Evolutionary conservation across 2,113 vertebrate species (phyloP), one percentile per base, ranked within the genome.

Genomic region (Chaenogobius annularis): DNA sequence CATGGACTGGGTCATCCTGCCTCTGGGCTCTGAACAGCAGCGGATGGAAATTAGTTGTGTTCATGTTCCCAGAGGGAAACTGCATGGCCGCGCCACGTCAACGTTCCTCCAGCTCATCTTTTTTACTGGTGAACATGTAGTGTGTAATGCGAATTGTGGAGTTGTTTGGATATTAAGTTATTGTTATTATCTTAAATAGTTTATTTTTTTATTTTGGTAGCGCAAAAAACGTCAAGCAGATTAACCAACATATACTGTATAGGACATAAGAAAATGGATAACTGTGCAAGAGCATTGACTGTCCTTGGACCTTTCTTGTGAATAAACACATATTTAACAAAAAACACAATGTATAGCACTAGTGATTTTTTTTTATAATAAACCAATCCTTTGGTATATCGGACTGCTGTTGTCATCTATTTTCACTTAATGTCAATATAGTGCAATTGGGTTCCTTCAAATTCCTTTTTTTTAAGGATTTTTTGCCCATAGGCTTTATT

Each of bases 1-100:
- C 50, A 54, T 54, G 40, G 75, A 78, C 82, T 83, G 61, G 71
- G 77, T 68, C 66, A 68, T 73, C 79, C 81, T 23, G 37, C 52
- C 75, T 75, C 66, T 13, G 47, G 72, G 37, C 54, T 69, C 50
- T 54, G 59, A 66, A 64, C 59, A 75, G 46, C 56, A 67, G 67
- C 54, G 58, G 68, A 77, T 67, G 77, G 67, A 69, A 10, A 12
- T 8, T 74, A 46, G 47, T 73, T 35, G 26, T 70, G 66, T 48
- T 44, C 62, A 35, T 56, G 61, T 55, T 59, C 22, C 70, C 76
- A 14, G 64, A 66, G 69, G 77, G 56, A 37, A 75, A 72, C 19
- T 3, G 71, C 48, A 67, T 23, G 44, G 20, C 14, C 26, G 23
- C 37, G 26, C 12, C 58, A 26, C 70, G 54, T 67, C 67, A 50